These are phyloP conservation scores for Phodopus roborovskii DNA, from an alignment of 2,113 vertebrate genomes.

Conservation along the genomic window DNA sequence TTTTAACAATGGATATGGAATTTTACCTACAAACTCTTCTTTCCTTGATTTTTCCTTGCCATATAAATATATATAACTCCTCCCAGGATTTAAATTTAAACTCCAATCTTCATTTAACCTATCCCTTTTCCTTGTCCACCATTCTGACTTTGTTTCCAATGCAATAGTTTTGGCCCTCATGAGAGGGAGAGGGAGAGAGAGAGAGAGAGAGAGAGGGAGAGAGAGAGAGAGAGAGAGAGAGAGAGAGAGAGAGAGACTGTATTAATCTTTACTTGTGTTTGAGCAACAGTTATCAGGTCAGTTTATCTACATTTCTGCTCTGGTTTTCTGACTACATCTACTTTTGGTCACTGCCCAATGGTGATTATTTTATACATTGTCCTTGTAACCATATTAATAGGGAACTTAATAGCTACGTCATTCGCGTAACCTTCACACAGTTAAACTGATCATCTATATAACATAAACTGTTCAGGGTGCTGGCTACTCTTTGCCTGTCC, in stretches of 20 bases:
- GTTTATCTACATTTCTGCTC: not conserved
- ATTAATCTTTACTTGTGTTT: not conserved
- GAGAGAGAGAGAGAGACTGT: not conserved
- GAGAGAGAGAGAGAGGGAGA: not conserved
- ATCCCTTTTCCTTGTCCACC: not conserved
- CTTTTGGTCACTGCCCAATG: not conserved
- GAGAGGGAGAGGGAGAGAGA: not conserved
- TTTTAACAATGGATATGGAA: not conserved
- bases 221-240: not conserved
- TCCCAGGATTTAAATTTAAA: not conserved
- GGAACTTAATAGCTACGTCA: not conserved
- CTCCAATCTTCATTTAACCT: not conserved
- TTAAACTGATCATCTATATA: not conserved
- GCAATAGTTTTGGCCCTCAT: not conserved
- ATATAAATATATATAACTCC: not conserved
- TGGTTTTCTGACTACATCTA: not conserved
- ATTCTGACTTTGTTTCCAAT: not conserved
- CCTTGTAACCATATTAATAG: not conserved
- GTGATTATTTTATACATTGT: not conserved
- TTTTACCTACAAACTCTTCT: constrained; percentile 1
- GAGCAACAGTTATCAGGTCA: not conserved
- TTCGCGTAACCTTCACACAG: not conserved
- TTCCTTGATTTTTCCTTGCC: not conserved
- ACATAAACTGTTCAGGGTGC: not conserved
- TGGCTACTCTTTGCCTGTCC: not conserved